These are phyloP conservation scores for Dolichotis patagonum DNA, from an alignment of 2,113 vertebrate species.

Conservation along the genomic window DNA sequence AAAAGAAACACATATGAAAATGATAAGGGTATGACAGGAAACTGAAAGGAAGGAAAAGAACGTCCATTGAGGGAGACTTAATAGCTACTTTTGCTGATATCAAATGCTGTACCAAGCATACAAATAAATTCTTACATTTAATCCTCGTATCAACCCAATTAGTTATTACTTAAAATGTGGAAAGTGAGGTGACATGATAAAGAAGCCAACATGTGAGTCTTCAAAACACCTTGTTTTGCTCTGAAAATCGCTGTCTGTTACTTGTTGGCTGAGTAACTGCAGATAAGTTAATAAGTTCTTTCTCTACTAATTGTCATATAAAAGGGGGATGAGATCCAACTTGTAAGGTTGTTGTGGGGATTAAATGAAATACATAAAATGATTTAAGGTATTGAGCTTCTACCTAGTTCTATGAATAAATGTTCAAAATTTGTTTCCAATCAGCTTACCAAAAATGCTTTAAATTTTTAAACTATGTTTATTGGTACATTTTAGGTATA, in stretches of 20 bases:
- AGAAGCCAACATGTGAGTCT: not conserved
- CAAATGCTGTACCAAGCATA: not conserved
- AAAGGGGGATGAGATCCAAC: not conserved
- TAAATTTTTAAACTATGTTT: not conserved
- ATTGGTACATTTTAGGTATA: not conserved
- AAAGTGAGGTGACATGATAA: constrained; percentile 4
- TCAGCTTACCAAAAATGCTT: constrained; percentile 10
- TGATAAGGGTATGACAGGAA: not conserved
- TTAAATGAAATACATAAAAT: constrained; percentile 19
- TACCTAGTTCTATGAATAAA: constrained; percentile 4
- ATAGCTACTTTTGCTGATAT: not conserved
- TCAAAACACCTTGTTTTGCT: not conserved
- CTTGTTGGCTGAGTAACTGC: not conserved
- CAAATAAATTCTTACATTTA: constrained; percentile 25
- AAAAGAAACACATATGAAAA: not conserved
- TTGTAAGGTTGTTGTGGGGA: not conserved
- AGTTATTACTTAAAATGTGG: constrained; percentile 39
- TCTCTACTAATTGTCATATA: not conserved
- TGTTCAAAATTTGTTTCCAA: not conserved
- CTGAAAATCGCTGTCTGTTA: not conserved
- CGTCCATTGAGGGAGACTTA: not conserved
- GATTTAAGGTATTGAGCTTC: constrained; percentile 9
- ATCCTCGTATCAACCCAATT: not conserved
- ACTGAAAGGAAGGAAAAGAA: not conserved
- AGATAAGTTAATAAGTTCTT: not conserved